Evolutionary conservation across 2,888 invertebrate species (phyloP), one percentile per base, ranked within the genome.

Genomic region (Phragmatobia fuliginosa): DNA sequence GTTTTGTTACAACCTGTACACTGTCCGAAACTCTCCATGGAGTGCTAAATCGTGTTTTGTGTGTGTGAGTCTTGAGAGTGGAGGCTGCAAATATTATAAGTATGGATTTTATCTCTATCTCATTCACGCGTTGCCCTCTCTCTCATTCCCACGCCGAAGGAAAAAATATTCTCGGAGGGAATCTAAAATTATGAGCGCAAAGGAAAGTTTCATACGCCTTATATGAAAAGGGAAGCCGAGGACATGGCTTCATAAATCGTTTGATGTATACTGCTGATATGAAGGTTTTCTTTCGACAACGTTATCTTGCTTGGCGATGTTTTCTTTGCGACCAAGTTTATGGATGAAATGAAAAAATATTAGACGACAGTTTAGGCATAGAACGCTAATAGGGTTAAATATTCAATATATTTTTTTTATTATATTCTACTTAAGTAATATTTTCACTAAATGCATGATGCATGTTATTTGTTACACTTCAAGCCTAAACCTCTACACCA

Each of bases 41-140:
- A 93, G 92, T 88, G 90, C 89, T 93, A 92, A 94, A 92, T 92
- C 92, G 92, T 83, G 82, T 83, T 84, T 81, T 81, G 80, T 83
- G 79, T 87, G 88, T 92, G 94, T 93, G 94, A 83, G 92, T 87
- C 91, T 88, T 86, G 88, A 85, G 88, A 88, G 91, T 88, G 93
- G 90, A 92, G 93, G 91, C 93, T 93, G 94, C 94, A 94, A 95
- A 95, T 95, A 95, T 95, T 94, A 95, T 94, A 94, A 94, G 94
- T 95, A 95, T 95, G 94, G 95, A 95, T 94, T 94, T 94, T 94
- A 90, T 90, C 85, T 86, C 83, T 84, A 76, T 92, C 91, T 85
- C 91, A 77, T 84, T 92, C 91, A 81, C 78, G 80, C 91, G 36
- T 70, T 60, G 71, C 49, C 66, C 83, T 86, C 81, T 90, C 70